Evolutionary conservation across 2,113 vertebrate species (phyloP).

Genomic region (Notechis scutatus): DNA sequence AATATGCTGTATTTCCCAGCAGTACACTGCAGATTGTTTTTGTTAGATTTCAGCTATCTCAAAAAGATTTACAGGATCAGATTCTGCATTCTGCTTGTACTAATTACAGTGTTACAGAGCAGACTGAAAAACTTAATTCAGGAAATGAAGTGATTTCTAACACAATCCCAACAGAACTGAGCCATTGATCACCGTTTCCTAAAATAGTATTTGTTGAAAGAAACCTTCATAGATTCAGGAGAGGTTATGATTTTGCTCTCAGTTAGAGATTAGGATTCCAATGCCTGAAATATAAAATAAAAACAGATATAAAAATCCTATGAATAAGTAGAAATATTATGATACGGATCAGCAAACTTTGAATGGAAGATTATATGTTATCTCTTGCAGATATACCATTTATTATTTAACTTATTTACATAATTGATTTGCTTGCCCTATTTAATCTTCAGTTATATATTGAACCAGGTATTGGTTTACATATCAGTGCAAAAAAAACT

Average conservation of each 20-base stretch:
- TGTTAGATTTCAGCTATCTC: conserved; percentile 3
- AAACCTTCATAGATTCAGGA: neutral
- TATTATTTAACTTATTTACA: neutral
- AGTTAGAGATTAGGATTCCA: neutral
- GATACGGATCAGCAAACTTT: neutral
- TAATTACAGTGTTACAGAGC: neutral
- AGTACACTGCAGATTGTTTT: neutral
- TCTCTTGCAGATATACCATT: neutral
- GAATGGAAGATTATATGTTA: neutral
- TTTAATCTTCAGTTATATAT: neutral
- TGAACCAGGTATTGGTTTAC: neutral
- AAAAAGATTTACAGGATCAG: neutral
- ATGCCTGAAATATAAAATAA: neutral
- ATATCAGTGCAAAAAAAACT: neutral
- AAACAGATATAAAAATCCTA: neutral
- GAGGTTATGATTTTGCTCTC: neutral
- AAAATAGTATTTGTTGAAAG: neutral
- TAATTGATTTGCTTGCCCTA: neutral
- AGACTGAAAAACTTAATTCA: neutral
- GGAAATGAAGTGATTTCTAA: conserved; percentile 4
- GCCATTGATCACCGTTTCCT: neutral
- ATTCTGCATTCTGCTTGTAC: neutral
- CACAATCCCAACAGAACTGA: neutral
- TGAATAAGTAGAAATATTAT: neutral
- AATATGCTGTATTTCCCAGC: neutral